Conservation (phyloP, 2,888 invertebrate genomes). For the Hydropsyche betteni region DNA sequence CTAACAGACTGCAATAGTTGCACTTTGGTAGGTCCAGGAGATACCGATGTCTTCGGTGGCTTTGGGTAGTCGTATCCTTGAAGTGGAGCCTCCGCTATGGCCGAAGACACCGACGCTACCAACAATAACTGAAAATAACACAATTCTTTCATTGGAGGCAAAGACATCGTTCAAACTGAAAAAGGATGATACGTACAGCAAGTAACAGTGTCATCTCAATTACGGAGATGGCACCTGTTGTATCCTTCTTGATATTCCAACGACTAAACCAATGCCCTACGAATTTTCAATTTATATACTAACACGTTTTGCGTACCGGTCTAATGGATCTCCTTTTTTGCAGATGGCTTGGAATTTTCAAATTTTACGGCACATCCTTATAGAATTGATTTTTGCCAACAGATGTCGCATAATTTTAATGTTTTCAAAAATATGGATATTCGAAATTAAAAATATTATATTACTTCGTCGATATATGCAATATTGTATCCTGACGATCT, state of each 20-base stretch:
- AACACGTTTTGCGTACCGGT: neutral
- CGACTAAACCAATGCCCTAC: slow-evolving; percentile 6
- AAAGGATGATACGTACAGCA: neutral
- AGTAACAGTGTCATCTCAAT: neutral
- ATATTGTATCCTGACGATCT: too few species aligned
- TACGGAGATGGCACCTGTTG: neutral
- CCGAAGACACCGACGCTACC: slow-evolving; percentile 20
- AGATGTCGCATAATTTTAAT: too few species aligned
- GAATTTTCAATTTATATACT: neutral
- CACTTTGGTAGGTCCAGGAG: neutral
- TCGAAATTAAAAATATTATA: too few species aligned
- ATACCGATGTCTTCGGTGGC: neutral
- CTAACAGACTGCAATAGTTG: neutral
- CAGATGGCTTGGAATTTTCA: too few species aligned
- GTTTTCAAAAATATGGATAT: too few species aligned
- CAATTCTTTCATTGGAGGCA: neutral
- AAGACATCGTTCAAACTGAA: neutral
- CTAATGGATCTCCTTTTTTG: neutral
- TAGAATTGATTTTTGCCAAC: too few species aligned
- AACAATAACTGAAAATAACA: slow-evolving; percentile 21
- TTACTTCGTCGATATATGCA: too few species aligned
- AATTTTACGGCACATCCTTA: too few species aligned
- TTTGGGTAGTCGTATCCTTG: slow-evolving; percentile 39
- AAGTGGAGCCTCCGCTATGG: slow-evolving; percentile 22
- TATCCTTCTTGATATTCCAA: neutral